phyloP scores from a whole-genome alignment of 2,113 vertebrate genomes.

The Caranx melampygus region DNA sequence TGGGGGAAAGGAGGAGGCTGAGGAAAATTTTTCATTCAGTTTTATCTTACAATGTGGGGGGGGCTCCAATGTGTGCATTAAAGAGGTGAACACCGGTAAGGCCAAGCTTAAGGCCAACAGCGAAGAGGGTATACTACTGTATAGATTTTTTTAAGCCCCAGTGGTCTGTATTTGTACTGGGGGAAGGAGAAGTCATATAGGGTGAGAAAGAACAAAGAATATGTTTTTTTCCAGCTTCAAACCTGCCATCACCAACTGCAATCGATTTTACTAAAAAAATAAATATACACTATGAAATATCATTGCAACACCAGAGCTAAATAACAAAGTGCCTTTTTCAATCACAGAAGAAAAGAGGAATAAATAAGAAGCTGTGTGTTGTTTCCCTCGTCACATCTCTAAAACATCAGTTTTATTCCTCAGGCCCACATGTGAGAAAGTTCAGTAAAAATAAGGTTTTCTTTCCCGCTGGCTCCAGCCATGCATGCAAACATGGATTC shows the following conservation, averaged over 20 bases:
- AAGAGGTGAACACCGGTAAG: not conserved
- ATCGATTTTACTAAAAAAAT: not conserved
- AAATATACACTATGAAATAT: not conserved
- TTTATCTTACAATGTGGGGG: slow-evolving; percentile 31
- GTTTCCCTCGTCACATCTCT: not conserved
- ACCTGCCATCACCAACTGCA: not conserved
- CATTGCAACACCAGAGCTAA: not conserved
- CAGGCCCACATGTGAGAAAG: not conserved
- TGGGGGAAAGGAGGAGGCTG: not conserved
- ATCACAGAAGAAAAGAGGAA: too few species aligned
- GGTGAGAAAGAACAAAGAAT: too few species aligned
- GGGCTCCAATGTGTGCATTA: not conserved
- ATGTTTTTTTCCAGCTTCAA: too few species aligned
- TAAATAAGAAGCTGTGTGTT: not conserved
- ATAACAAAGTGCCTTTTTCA: not conserved
- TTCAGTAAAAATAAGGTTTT: not conserved
- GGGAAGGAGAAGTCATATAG: too few species aligned
- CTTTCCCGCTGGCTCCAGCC: slow-evolving; percentile 17
- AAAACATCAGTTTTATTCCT: not conserved
- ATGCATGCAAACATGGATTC: slow-evolving; percentile 12
- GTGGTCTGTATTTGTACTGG: not conserved
- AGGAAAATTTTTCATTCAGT: slow-evolving; percentile 38
- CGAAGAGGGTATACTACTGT: too few species aligned
- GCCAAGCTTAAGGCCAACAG: not conserved
- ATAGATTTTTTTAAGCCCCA: not conserved